Conservation (phyloP, 2,888 invertebrate genomes). For the Andrena minutula region DNA sequence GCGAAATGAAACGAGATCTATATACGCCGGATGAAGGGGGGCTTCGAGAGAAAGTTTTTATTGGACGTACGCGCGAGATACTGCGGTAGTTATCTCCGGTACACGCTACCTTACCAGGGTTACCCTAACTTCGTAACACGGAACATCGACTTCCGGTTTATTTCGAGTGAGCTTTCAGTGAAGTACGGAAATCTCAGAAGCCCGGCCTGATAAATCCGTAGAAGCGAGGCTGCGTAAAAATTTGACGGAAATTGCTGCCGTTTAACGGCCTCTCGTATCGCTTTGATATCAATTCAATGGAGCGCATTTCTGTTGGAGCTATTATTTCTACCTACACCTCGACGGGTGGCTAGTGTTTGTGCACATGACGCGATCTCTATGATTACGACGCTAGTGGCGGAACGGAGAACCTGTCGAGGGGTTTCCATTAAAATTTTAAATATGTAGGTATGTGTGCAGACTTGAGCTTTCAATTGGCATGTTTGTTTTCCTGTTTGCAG, state of each 20-base stretch:
- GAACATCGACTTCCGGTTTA: slow-evolving; percentile 51
- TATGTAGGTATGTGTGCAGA: too few species aligned
- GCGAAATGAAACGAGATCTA: slow-evolving; percentile 65
- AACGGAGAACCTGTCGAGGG: too few species aligned
- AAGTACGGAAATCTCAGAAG: slow-evolving; percentile 6
- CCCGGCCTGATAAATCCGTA: slow-evolving; percentile 13
- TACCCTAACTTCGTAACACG: slow-evolving; percentile 46
- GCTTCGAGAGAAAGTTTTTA: slow-evolving; percentile 71
- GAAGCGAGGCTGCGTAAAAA: slow-evolving; percentile 20
- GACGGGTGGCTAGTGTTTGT: neutral
- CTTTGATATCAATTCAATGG: slow-evolving; percentile 12
- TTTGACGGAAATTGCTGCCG: slow-evolving; percentile 35
- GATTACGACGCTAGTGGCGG: too few species aligned
- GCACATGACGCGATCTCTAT: too few species aligned
- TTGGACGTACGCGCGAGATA: slow-evolving; percentile 65
- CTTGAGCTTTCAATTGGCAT: too few species aligned
- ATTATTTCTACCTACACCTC: too few species aligned
- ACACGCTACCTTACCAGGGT: slow-evolving; percentile 39
- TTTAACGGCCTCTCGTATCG: slow-evolving; percentile 17
- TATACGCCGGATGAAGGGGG: slow-evolving; percentile 51
- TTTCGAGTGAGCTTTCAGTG: slow-evolving; percentile 3
- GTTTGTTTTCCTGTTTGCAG: too few species aligned
- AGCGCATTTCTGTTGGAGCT: neutral
- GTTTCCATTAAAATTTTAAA: too few species aligned
- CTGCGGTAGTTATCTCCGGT: slow-evolving; percentile 65